Base-by-base conservation (phyloP, 2,888 invertebrate genomes). In the Scaptodrosophila latifasciaeformis region DNA sequence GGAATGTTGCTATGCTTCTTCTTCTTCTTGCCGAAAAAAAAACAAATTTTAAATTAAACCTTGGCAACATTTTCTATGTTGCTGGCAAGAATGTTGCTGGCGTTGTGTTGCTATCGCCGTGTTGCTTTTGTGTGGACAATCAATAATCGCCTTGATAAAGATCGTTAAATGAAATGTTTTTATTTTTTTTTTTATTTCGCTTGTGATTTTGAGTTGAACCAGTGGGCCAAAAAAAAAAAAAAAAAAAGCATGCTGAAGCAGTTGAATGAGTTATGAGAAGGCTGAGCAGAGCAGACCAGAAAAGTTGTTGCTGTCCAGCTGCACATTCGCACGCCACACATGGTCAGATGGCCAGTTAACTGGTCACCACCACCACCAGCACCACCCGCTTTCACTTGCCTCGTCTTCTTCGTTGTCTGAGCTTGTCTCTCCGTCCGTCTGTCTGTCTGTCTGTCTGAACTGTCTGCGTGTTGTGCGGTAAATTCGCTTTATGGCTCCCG, bases 141-240 rank as follows among this genome's bases (percentile, higher is more conserved):
- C 85, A 85, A 85, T 85, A 85, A 85, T 85, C 85, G 77, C 74
- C 82, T 63, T 83, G 85, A 85, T 85, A 84, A 85, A 81, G 82
- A 85, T 85, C 85, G 81, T 85, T 75, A 79, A 75, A 67, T 70
- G 77, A 79, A 75, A 75, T 79, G 75, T 79, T 79, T 75, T 79
- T 79, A 79, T 75, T 79, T 75, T 58, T 63, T n/a, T n/a, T n/a
- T n/a, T 4, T 27, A 9, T 27, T 27, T 27, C 5, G 27, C 27
- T 4, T 4, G 27, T 9, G 31, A 34, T 31, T 35, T 9, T 1
- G 18, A 12, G 12, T n/a, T 12, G 2, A 18, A 10, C 31, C 10
- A 17, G 9, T 29, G 19, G 59, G 24, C 24, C 24, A 31, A 48
- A 30, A 52, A 4, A n/a, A 35, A 29, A 29, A 29, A 29, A 29